A percentile compares a stretch with the other conserved stretches of the same genome.
These are phyloP conservation scores for Ascaphus truei DNA, from an alignment of 2,113 vertebrate genomes.

Conservation along the genomic window DNA sequence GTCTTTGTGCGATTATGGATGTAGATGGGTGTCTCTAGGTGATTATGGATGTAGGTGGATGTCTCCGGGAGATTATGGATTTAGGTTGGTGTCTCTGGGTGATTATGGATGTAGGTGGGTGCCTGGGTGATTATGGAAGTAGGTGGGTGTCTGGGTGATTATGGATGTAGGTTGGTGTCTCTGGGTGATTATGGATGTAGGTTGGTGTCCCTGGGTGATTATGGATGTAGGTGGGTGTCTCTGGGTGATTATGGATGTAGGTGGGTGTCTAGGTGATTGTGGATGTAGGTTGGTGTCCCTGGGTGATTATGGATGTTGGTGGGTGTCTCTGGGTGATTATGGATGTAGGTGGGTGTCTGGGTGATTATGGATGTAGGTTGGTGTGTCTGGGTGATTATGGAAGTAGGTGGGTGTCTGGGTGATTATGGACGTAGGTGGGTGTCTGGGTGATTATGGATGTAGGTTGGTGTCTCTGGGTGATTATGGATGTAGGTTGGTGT, in stretches of 20 bases:
- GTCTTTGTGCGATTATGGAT: conserved; percentile 41
- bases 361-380: conserved; percentile 18
- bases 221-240: no score
- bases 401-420: conserved; percentile 21
- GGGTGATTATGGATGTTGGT: conserved; percentile 18
- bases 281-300: no score
- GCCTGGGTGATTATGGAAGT: conserved; percentile 11
- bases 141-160: conserved; percentile 42
- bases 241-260: conserved; percentile 13
- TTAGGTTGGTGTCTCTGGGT: conserved; percentile 38
- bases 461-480: no score
- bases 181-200: conserved; percentile 13
- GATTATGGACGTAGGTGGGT: conserved; percentile 28
- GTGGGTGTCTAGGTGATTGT: conserved; percentile 44
- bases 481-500: conserved; percentile 31
- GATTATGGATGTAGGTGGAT: conserved; percentile 28
- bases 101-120: conserved; percentile 39
- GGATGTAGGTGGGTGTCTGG: no score
- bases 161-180: no score
- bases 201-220: conserved; percentile 42
- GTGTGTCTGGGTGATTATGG: conserved; percentile 44
- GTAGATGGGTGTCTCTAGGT: no score
- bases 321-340: conserved; percentile 44
- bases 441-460: conserved; percentile 40
- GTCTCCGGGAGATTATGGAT: conserved; percentile 39